A percentile compares a stretch with the other conserved stretches of the same genome.
Evolutionary conservation across 1,140 invertebrate genomes (phyloP).

Genomic region (Pissodes strobi): DNA sequence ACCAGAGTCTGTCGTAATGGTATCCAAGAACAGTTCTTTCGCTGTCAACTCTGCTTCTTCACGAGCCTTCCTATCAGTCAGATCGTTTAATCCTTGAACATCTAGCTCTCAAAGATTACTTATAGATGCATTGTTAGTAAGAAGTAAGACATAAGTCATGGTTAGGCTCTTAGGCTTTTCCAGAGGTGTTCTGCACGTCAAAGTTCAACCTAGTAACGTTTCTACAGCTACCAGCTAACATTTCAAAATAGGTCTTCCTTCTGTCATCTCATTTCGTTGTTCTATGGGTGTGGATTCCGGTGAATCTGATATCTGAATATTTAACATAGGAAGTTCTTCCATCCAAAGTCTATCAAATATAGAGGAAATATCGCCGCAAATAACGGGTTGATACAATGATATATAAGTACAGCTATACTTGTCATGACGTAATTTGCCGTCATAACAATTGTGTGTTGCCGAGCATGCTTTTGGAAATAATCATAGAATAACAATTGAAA

Average conservation of each 20-base stretch:
- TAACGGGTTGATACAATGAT: constrained; percentile 26
- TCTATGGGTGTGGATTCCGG: background rate
- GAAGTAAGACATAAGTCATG: background rate
- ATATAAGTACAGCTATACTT: too few relatives aligned
- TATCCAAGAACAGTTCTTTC: constrained; percentile 11
- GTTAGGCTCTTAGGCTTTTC: background rate
- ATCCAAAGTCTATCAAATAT: constrained; percentile 25
- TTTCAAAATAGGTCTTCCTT: too few relatives aligned
- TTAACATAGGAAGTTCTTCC: constrained; percentile 7
- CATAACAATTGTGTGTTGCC: too few relatives aligned
- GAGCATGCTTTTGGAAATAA: too few relatives aligned
- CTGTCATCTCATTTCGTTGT: too few relatives aligned
- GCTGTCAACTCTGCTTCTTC: background rate
- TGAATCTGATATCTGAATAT: constrained; percentile 24
- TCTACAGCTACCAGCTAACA: constrained; percentile 50
- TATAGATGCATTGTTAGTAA: background rate
- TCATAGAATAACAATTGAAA: too few relatives aligned
- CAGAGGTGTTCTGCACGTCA: too few relatives aligned
- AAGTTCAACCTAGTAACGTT: constrained; percentile 51
- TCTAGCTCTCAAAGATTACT: constrained; percentile 11
- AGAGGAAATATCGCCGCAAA: constrained; percentile 22
- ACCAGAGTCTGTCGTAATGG: constrained; percentile 3
- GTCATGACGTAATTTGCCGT: too few relatives aligned
- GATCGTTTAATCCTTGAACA: constrained; percentile 5
- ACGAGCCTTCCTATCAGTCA: background rate